Percentiles rank a stretch among this genome's conserved stretches.
These are phyloP conservation scores for Neodontobutis hainanensis DNA, from an alignment of 2,113 vertebrate genomes.

Conservation along the genomic window DNA sequence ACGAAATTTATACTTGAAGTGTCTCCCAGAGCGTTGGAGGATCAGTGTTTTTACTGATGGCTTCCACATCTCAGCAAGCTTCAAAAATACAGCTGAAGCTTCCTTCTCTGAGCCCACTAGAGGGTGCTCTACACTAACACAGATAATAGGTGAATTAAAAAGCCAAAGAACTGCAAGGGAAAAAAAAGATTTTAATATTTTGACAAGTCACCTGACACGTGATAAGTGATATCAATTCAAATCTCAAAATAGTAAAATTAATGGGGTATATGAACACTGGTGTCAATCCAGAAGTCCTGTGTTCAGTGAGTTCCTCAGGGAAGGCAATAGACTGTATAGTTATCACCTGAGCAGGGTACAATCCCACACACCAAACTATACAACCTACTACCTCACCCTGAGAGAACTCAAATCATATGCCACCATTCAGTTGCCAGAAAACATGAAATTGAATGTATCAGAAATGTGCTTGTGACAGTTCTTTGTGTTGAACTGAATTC, in stretches of 20 bases:
- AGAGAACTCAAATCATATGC: slow-evolving; percentile 57
- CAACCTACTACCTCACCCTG: slow-evolving; percentile 96
- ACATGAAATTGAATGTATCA: not conserved
- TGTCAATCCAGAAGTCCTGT: slow-evolving; percentile 20
- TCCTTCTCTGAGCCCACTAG: slow-evolving; percentile 50
- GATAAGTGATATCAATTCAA: too few relatives aligned
- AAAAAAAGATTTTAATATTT: too few relatives aligned
- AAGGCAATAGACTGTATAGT: slow-evolving; percentile 98
- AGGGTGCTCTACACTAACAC: slow-evolving; percentile 40
- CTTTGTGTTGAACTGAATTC: slow-evolving; percentile 4
- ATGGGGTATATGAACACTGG: not conserved
- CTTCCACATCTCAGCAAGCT: too few relatives aligned
- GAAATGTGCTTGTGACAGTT: slow-evolving; percentile 9
- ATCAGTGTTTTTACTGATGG: too few relatives aligned
- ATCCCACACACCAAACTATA: slow-evolving; percentile 94
- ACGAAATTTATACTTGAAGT: too few relatives aligned
- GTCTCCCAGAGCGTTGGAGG: too few relatives aligned
- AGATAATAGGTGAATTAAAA: slow-evolving; percentile 6
- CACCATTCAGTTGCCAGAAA: slow-evolving; percentile 14
- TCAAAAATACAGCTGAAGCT: not conserved
- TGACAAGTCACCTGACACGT: too few relatives aligned
- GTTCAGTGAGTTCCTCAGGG: slow-evolving; percentile 81
- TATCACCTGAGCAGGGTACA: slow-evolving; percentile 89
- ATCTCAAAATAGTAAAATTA: too few relatives aligned
- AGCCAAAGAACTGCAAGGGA: not conserved